phyloP scores from a whole-genome alignment of 2,797 vertebrate species.

The Euthynnus affinis region DNA sequence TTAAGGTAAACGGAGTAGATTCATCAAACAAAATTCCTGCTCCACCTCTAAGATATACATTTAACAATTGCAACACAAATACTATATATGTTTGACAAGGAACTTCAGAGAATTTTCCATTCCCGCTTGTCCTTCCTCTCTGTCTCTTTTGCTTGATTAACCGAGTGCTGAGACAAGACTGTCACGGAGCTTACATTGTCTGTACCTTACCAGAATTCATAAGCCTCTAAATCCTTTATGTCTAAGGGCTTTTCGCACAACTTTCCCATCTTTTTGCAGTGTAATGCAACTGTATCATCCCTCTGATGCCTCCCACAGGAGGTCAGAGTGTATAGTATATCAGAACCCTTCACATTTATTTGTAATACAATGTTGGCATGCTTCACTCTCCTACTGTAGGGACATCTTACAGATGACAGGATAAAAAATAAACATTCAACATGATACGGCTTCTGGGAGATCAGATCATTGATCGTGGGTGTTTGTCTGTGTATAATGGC shows the following conservation, averaged over 20 bases:
- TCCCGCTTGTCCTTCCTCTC: not conserved
- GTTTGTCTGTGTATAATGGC: conserved; percentile 37
- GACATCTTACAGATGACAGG: conserved; percentile 37
- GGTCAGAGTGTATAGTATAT: conserved; percentile 20
- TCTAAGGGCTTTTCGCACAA: conserved; percentile 20
- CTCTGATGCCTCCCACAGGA: conserved; percentile 27
- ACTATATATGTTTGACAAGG: not conserved
- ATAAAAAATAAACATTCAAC: conserved; percentile 38
- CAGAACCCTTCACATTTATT: conserved; percentile 16
- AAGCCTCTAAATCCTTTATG: conserved; percentile 40
- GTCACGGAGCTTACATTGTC: conserved; percentile 22
- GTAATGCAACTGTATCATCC: conserved; percentile 32
- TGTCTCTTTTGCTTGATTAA: conserved; percentile 35
- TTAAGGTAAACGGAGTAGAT: not conserved
- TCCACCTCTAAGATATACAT: not conserved
- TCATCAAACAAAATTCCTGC: not conserved
- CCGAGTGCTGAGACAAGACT: conserved; percentile 16
- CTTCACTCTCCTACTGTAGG: conserved; percentile 24
- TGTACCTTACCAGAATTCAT: conserved; percentile 16
- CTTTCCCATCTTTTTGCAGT: conserved; percentile 19
- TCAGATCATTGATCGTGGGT: conserved; percentile 17
- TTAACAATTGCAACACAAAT: not conserved
- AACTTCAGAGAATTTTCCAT: not conserved
- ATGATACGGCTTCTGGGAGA: conserved; percentile 26
- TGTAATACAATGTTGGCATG: conserved; percentile 18